Conservation (phyloP, 2,888 invertebrate genomes). For the Ellobium chinense region DNA sequence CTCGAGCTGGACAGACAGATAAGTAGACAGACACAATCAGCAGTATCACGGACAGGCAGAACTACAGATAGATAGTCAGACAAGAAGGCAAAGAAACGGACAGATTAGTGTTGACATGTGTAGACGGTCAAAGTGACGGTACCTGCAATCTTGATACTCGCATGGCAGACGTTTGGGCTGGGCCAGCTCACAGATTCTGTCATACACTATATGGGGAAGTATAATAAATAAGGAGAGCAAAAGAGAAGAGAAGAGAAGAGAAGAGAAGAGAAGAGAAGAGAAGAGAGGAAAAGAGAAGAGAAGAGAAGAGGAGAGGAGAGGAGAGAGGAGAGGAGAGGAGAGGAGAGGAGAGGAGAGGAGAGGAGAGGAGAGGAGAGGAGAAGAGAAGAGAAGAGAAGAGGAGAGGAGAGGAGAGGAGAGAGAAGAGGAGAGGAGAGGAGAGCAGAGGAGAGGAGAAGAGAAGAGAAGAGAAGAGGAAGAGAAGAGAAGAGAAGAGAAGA, state of each 20-base stretch:
- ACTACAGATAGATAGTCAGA: no score
- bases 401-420: neutral
- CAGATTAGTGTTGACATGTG: no score
- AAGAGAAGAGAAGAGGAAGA: neutral
- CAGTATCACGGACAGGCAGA: no score
- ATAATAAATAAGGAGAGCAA: neutral
- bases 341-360: neutral
- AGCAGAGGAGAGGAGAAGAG: no score
- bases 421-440: neutral
- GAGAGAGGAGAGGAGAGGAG: neutral
- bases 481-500: neutral
- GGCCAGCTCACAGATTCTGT: slow-evolving; percentile 10
- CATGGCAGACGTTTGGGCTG: slow-evolving; percentile 16
- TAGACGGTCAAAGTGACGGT: no score
- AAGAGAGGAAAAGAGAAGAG: neutral
- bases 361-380: neutral
- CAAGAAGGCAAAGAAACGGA: no score
- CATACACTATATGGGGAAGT: neutral
- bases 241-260: neutral
- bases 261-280: neutral
- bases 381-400: neutral
- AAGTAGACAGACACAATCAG: no score
- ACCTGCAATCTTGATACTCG: slow-evolving; percentile 31
- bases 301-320: neutral
- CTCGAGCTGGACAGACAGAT: no score